Conservation (phyloP, 2,888 invertebrate genomes). For the Polyommatus iphigenia region DNA sequence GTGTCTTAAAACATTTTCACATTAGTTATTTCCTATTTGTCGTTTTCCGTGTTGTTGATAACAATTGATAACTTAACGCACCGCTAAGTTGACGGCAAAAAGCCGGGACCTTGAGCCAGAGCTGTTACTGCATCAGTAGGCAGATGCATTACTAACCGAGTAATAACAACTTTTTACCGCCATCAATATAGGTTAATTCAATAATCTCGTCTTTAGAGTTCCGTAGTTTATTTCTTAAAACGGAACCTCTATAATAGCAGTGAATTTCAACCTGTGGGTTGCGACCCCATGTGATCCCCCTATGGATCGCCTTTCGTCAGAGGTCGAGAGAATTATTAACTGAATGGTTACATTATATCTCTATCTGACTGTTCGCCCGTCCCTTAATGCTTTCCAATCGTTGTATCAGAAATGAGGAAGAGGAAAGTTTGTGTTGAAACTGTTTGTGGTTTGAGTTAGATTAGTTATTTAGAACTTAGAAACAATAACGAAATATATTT, state of each 20-base stretch:
- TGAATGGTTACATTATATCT: not conserved
- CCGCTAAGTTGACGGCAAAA: slow-evolving; percentile 10
- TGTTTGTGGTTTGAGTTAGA: not conserved
- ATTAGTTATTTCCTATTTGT: slow-evolving; percentile 15
- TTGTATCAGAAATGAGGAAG: not conserved
- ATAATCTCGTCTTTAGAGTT: not conserved
- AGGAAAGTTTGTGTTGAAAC: not conserved
- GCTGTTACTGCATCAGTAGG: not conserved
- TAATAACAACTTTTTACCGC: not conserved
- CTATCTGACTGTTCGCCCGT: not conserved
- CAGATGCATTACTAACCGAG: not conserved
- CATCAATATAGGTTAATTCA: not conserved
- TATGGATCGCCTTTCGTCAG: no score
- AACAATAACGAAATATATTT: no score
- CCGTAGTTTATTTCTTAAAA: no score
- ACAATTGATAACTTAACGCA: slow-evolving; percentile 22
- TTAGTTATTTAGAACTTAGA: no score
- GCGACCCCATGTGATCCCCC: no score
- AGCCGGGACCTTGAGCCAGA: slow-evolving; percentile 6
- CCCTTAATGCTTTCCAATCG: no score
- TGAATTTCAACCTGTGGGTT: no score
- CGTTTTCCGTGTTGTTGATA: slow-evolving; percentile 27
- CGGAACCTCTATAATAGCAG: no score
- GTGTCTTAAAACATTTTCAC: not conserved
- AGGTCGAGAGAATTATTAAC: no score